A percentile compares a stretch with the other conserved stretches of the same genome.
Evolutionary conservation across 2,113 vertebrate genomes (phyloP).

Genomic region (Hippocampus barbouri): DNA sequence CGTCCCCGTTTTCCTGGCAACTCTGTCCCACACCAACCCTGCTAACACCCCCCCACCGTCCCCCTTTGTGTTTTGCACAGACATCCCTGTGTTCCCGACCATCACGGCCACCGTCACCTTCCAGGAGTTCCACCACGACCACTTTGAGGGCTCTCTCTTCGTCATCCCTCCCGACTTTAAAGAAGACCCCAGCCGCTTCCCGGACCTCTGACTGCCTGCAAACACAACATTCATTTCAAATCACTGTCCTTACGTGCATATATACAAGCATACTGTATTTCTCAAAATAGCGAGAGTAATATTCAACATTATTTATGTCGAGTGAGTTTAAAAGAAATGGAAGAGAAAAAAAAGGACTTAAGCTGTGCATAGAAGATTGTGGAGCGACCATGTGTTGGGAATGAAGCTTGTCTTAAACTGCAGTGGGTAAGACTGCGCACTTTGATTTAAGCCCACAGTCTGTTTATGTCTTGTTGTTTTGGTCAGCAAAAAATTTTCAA

Average conservation of each 20-base stretch:
- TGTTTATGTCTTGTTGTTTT: background rate
- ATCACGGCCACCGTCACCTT: conserved; percentile 98
- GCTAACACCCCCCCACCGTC: background rate
- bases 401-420: background rate
- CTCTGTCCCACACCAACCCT: background rate
- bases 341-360: background rate
- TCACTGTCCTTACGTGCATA: background rate
- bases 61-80: conserved; percentile 54
- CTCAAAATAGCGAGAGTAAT: background rate
- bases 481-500: background rate
- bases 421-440: too few species aligned
- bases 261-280: background rate
- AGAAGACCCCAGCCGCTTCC: conserved; percentile 94
- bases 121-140: conserved; percentile 91
- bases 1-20: background rate
- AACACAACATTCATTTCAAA: background rate
- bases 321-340: conserved; percentile 8
- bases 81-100: conserved; percentile 95
- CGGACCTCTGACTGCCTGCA: conserved; percentile 78
- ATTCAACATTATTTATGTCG: background rate
- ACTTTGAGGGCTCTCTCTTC: conserved; percentile 87
- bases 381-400: too few species aligned
- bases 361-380: background rate
- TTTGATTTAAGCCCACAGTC: background rate
- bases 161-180: conserved; percentile 86